Evolutionary conservation across 2,113 vertebrate species (phyloP).

Genomic region (Fukomys damarensis): DNA sequence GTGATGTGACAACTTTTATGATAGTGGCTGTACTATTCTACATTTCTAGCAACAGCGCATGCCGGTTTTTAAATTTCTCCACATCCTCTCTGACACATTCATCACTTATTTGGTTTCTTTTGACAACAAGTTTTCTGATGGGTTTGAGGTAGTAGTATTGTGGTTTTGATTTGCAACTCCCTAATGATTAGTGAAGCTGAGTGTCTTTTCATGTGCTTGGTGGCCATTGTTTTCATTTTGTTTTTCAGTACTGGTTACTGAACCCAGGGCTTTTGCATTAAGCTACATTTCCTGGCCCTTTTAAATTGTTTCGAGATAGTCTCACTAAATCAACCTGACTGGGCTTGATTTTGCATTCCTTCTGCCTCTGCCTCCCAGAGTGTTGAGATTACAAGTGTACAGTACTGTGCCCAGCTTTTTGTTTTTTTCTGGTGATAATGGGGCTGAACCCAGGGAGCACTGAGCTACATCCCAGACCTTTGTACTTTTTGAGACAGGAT

Average conservation of each 20-base stretch:
- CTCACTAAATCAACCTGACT: background rate
- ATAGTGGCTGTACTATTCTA: background rate
- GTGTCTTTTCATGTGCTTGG: background rate
- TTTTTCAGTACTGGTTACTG: background rate
- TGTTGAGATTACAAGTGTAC: background rate
- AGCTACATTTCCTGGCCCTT: background rate
- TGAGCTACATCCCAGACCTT: background rate
- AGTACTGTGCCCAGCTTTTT: background rate
- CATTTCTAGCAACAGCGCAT: background rate
- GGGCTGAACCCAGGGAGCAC: background rate
- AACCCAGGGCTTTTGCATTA: background rate
- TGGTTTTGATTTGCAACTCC: background rate
- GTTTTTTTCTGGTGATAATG: background rate
- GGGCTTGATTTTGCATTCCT: background rate
- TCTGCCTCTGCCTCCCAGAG: background rate
- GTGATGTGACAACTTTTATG: background rate
- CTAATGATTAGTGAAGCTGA: background rate
- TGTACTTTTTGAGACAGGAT: background rate
- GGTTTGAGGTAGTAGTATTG: background rate
- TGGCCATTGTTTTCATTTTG: background rate
- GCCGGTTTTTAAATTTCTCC: background rate
- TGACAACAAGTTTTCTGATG: background rate
- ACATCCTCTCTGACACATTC: background rate
- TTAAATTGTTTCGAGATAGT: background rate
- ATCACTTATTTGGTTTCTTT: background rate